These are phyloP conservation scores for Camelus dromedarius DNA, from an alignment of 2,113 vertebrate genomes.

Conservation along the genomic window DNA sequence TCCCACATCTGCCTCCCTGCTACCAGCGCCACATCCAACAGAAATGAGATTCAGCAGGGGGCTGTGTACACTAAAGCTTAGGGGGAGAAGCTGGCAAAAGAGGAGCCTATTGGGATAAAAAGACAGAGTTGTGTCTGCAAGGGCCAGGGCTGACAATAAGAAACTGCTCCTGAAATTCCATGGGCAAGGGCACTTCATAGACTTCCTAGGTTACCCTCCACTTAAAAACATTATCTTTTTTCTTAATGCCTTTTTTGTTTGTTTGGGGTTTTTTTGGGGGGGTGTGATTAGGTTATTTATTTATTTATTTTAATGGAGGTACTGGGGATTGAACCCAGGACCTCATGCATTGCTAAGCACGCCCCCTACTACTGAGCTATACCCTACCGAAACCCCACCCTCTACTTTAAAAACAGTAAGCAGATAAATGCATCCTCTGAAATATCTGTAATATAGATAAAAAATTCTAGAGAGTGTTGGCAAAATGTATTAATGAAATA, in stretches of 20 bases:
- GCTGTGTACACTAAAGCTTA: not conserved
- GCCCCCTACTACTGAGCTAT: no score
- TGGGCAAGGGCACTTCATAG: not conserved
- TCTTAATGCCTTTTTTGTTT: no score
- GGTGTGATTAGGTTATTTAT: no score
- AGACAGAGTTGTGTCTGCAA: not conserved
- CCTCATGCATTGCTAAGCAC: no score
- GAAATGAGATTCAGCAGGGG: not conserved
- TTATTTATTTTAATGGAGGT: no score
- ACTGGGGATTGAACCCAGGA: no score
- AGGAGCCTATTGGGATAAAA: not conserved
- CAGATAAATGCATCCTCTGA: not conserved
- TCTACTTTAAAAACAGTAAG: not conserved
- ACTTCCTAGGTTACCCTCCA: not conserved
- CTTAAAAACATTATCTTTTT: not conserved
- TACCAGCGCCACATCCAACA: not conserved
- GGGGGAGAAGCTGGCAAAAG: not conserved
- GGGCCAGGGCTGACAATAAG: not conserved
- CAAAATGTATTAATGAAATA: not conserved
- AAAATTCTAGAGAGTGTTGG: not conserved
- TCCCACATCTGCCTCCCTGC: not conserved
- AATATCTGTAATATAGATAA: not conserved
- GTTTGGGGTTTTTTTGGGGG: no score
- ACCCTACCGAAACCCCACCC: no score
- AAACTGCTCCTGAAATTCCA: not conserved